These are phyloP conservation scores for Malacoctenus gilli DNA, from an alignment of 2,797 vertebrate genomes.

Conservation along the genomic window DNA sequence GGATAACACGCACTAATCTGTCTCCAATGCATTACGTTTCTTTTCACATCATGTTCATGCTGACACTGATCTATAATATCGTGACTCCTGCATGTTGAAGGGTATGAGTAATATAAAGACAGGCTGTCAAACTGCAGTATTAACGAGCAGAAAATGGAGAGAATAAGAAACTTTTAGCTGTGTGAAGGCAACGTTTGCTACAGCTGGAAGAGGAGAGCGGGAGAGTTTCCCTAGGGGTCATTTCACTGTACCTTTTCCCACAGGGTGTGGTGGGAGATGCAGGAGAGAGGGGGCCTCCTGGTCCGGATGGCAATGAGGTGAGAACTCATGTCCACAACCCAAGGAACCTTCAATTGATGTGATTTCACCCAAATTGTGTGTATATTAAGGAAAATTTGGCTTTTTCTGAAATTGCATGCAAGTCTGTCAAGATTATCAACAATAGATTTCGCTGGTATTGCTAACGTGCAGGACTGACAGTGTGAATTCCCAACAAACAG, in stretches of 20 bases:
- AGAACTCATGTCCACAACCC: conserved; percentile 41
- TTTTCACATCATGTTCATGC: conserved; percentile 11
- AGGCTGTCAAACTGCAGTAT: too few relatives aligned
- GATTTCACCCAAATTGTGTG: not conserved
- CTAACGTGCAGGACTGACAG: too few relatives aligned
- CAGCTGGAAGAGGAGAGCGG: not conserved
- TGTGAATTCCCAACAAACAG: too few relatives aligned
- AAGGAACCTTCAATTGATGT: not conserved
- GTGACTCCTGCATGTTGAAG: too few relatives aligned
- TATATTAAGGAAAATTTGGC: too few relatives aligned
- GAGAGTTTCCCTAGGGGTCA: not conserved
- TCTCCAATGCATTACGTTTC: conserved; percentile 27
- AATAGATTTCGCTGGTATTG: too few relatives aligned
- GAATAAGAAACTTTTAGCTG: not conserved
- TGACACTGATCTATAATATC: too few relatives aligned
- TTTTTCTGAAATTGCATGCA: too few relatives aligned
- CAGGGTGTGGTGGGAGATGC: conserved; percentile 90
- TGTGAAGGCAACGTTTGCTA: not conserved
- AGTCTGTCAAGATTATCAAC: too few relatives aligned
- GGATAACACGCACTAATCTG: conserved; percentile 21
- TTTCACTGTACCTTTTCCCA: conserved; percentile 30
- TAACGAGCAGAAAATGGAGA: not conserved
- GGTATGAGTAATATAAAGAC: too few relatives aligned
- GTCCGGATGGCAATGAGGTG: conserved; percentile 92
- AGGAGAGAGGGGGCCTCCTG: conserved; percentile 89